Percentiles rank a stretch among this genome's conserved stretches.
Conservation (phyloP, 2,797 vertebrate species). For the Hipposideros larvatus region DNA sequence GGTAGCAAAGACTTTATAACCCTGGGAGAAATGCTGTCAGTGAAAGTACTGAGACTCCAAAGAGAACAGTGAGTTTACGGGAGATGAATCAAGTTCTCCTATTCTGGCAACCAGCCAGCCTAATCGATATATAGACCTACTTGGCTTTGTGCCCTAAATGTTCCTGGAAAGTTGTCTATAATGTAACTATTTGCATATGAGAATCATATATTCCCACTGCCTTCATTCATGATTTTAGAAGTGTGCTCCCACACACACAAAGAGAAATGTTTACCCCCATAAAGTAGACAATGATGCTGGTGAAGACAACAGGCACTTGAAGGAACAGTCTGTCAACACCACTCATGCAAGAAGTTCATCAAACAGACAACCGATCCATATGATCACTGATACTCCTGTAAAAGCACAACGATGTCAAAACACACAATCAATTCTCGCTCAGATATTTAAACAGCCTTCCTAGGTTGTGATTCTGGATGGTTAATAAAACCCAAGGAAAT, state of each 20-base stretch:
- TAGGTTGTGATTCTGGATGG: neutral
- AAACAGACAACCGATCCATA: slow-evolving; percentile 57
- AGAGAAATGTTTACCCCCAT: slow-evolving; percentile 48
- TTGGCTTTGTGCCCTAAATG: slow-evolving; percentile 66
- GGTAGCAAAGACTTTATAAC: neutral
- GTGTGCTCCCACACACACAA: neutral
- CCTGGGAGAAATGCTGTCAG: neutral
- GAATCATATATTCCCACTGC: slow-evolving; percentile 56
- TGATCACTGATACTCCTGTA: neutral
- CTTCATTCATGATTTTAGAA: slow-evolving; percentile 66
- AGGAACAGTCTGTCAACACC: slow-evolving; percentile 51
- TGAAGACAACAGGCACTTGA: neutral
- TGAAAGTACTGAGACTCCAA: neutral
- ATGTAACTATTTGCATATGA: slow-evolving; percentile 77
- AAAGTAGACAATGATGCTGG: neutral
- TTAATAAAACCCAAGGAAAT: slow-evolving; percentile 61
- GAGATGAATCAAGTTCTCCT: slow-evolving; percentile 65
- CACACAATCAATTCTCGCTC: slow-evolving; percentile 60
- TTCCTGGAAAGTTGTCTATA: slow-evolving; percentile 74
- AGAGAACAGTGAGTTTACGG: slow-evolving; percentile 60
- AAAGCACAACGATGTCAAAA: slow-evolving; percentile 73
- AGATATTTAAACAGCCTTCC: slow-evolving; percentile 71
- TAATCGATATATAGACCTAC: slow-evolving; percentile 73
- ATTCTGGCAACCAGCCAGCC: slow-evolving; percentile 52
- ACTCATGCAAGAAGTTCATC: slow-evolving; percentile 45